Evolutionary conservation across 2,888 invertebrate species (phyloP).

Genomic region (Ptychoptera albimana): DNA sequence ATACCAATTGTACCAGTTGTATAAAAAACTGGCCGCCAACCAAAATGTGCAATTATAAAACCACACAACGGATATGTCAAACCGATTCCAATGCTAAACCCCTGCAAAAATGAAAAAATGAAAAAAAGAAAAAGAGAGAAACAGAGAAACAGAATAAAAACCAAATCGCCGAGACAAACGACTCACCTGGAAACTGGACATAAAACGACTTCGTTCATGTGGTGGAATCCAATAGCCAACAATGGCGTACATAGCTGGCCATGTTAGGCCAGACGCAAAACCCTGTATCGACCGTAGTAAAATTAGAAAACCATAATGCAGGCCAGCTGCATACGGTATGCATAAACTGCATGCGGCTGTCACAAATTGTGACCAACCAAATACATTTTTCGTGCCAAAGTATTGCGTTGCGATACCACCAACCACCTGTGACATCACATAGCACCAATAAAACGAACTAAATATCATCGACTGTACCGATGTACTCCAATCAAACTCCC

Average conservation of each 20-base stretch:
- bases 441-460: constrained; percentile 58
- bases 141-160: constrained; percentile 1
- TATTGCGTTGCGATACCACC: constrained; percentile 54
- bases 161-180: not conserved
- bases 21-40: constrained; percentile 53
- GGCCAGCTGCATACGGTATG: constrained; percentile 45
- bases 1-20: constrained; percentile 48
- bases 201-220: constrained; percentile 52
- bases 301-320: constrained; percentile 44
- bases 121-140: not conserved
- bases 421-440: constrained; percentile 50
- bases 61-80: constrained; percentile 54
- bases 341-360: constrained; percentile 51
- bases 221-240: constrained; percentile 58
- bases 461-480: constrained; percentile 46
- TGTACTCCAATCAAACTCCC: constrained; percentile 44
- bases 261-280: constrained; percentile 52
- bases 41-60: constrained; percentile 47
- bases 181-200: constrained; percentile 54
- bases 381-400: constrained; percentile 52
- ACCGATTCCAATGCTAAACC: constrained; percentile 58
- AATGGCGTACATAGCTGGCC: constrained; percentile 61
- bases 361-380: constrained; percentile 49
- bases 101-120: constrained; percentile 22
- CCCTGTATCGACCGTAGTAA: constrained; percentile 48